These are phyloP conservation scores for Mionectes macconnelli DNA, from an alignment of 2,113 vertebrate genomes.

Conservation along the genomic window DNA sequence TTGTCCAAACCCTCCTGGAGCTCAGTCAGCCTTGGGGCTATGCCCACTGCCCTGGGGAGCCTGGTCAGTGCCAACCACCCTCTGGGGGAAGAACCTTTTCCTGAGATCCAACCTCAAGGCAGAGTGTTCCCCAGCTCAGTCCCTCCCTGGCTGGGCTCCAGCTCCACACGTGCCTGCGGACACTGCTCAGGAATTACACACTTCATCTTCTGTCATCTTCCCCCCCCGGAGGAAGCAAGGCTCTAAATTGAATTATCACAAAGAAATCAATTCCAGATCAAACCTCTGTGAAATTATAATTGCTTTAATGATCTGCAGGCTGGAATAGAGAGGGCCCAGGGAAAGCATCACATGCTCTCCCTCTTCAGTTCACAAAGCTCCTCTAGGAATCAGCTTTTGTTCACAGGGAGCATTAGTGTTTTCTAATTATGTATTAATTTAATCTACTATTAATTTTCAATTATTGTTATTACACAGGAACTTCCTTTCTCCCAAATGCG, in stretches of 20 bases:
- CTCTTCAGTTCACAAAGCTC: slow-evolving; percentile 13
- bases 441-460: slow-evolving; percentile 66
- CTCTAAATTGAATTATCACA: slow-evolving; percentile 70
- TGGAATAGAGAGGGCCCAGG: slow-evolving; percentile 29
- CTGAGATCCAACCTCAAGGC: fast-evolving
- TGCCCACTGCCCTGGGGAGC: not conserved
- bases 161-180: not conserved
- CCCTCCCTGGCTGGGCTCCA: not conserved
- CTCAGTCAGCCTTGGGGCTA: not conserved
- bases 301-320: slow-evolving; percentile 63
- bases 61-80: not conserved
- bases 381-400: slow-evolving; percentile 46
- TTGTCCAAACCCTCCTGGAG: not conserved
- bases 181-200: not conserved
- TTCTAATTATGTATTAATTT: slow-evolving; percentile 67
- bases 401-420: slow-evolving; percentile 24
- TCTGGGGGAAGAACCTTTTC: not conserved
- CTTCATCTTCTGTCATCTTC: slow-evolving; percentile 44
- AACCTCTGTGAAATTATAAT: slow-evolving; percentile 72
- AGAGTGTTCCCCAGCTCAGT: not conserved
- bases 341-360: not conserved
- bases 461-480: slow-evolving; percentile 45
- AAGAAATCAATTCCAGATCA: slow-evolving; percentile 72
- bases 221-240: slow-evolving; percentile 38
- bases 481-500: not conserved